Evolutionary conservation across 1,140 invertebrate species (phyloP).

Genomic region (Drosophila grimshawi): DNA sequence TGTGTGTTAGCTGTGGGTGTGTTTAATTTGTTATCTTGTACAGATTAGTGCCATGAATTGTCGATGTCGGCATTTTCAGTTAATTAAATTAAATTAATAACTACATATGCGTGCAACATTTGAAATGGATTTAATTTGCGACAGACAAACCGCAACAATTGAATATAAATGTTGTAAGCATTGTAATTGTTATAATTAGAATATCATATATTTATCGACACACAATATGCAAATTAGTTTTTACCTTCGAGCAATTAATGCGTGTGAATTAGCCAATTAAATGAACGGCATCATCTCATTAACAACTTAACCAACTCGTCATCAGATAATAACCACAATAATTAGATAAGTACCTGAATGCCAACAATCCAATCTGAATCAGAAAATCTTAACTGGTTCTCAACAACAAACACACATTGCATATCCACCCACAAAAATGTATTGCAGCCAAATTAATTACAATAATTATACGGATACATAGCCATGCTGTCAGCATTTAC

Average conservation of each 20-base stretch:
- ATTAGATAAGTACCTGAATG: constrained; percentile 4
- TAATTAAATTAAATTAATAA: constrained; percentile 38
- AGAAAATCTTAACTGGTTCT: too few species aligned
- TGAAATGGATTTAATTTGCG: constrained; percentile 66
- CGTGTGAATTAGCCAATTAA: constrained; percentile 55
- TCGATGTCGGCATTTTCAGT: not conserved
- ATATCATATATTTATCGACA: not conserved
- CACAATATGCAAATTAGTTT: constrained; percentile 1
- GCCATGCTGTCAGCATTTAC: too few species aligned
- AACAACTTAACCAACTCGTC: constrained; percentile 27
- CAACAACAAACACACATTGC: too few species aligned
- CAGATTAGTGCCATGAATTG: constrained; percentile 45
- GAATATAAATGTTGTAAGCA: constrained; percentile 43
- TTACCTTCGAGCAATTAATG: constrained; percentile 23
- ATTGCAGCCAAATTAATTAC: too few species aligned
- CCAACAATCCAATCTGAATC: too few species aligned
- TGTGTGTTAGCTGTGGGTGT: not conserved
- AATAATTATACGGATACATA: too few species aligned
- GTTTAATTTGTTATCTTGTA: constrained; percentile 14
- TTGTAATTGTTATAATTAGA: constrained; percentile 1
- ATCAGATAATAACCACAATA: constrained; percentile 47
- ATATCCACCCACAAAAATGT: too few species aligned
- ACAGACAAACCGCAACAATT: constrained; percentile 62
- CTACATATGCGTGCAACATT: constrained; percentile 15
- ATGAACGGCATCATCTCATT: constrained; percentile 44